These are phyloP conservation scores for Eulimnadia texana DNA, from an alignment of 1,140 invertebrate genomes.

Conservation along the genomic window DNA sequence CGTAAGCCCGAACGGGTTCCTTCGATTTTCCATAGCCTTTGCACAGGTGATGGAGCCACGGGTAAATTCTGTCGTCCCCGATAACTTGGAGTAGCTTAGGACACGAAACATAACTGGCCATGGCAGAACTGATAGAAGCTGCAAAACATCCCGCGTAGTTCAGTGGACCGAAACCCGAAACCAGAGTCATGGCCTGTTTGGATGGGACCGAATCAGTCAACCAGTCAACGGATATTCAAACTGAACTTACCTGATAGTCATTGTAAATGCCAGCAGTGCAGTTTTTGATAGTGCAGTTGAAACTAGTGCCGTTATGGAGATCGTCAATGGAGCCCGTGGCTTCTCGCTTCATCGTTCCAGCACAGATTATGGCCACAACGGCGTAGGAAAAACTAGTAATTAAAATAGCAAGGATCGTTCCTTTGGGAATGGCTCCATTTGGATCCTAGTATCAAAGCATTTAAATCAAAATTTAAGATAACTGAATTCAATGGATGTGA, in stretches of 20 bases:
- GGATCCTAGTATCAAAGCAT: slow-evolving; percentile 25
- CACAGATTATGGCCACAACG: slow-evolving; percentile 7
- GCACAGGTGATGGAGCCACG: slow-evolving; percentile 63
- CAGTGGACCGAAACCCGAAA: slow-evolving; percentile 76
- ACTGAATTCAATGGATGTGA: neutral
- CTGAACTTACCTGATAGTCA: slow-evolving; percentile 28
- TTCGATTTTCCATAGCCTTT: slow-evolving; percentile 85
- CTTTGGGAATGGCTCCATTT: slow-evolving; percentile 37
- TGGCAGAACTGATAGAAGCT: slow-evolving; percentile 43
- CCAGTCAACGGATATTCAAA: neutral
- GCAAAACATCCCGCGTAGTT: slow-evolving; percentile 60
- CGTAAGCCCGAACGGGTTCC: slow-evolving; percentile 83
- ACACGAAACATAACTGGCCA: slow-evolving; percentile 40
- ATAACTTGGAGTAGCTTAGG: slow-evolving; percentile 47
- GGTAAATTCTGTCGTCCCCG: slow-evolving; percentile 88
- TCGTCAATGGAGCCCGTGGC: slow-evolving; percentile 5
- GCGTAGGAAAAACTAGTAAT: slow-evolving; percentile 38
- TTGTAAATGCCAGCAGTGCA: slow-evolving; percentile 9
- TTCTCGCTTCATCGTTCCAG: neutral
- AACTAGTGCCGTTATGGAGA: slow-evolving; percentile 2
- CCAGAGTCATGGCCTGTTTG: slow-evolving; percentile 74
- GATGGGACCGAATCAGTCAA: too few relatives aligned
- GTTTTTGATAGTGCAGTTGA: slow-evolving; percentile 11
- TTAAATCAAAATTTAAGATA: slow-evolving; percentile 27
- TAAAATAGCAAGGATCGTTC: slow-evolving; percentile 40